These are phyloP conservation scores for Stenodera caucasica DNA, from an alignment of 2,888 invertebrate species.

Conservation along the genomic window DNA sequence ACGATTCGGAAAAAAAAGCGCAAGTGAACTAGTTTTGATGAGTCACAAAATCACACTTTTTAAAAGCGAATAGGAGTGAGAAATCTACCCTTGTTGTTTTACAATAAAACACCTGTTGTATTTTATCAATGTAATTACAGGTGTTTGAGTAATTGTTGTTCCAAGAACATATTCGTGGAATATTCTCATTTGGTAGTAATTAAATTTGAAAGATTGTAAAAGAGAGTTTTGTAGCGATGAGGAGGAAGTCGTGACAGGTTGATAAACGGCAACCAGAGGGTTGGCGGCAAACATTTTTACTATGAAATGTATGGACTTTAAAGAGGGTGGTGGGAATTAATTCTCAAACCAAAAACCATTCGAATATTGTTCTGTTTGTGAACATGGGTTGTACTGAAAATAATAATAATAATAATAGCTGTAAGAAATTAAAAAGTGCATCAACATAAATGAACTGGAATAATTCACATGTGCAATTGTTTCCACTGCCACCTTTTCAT, in stretches of 20 bases:
- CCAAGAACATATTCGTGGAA: not conserved
- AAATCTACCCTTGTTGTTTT: not conserved
- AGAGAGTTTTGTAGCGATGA: not conserved
- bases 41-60: conserved; percentile 1
- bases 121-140: not conserved
- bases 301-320: not conserved
- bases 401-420: conserved; percentile 9
- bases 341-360: not conserved
- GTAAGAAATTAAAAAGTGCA: conserved; percentile 21
- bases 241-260: conserved; percentile 6
- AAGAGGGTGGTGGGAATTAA: not conserved
- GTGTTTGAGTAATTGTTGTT: not conserved
- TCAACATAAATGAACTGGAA: conserved; percentile 33
- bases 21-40: not conserved
- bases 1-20: not conserved
- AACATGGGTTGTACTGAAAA: too few species aligned
- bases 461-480: conserved; percentile 20
- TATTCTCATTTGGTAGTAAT: not conserved
- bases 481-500: conserved; percentile 9
- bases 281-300: not conserved
- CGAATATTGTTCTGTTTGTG: too few species aligned
- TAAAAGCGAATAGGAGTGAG: not conserved
- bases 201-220: conserved; percentile 2
- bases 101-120: not conserved
- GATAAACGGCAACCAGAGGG: conserved; percentile 8